These are phyloP conservation scores for Patiria pectinifera DNA, from an alignment of 53 echinoderm and acorn worm species.

Conservation along the genomic window DNA sequence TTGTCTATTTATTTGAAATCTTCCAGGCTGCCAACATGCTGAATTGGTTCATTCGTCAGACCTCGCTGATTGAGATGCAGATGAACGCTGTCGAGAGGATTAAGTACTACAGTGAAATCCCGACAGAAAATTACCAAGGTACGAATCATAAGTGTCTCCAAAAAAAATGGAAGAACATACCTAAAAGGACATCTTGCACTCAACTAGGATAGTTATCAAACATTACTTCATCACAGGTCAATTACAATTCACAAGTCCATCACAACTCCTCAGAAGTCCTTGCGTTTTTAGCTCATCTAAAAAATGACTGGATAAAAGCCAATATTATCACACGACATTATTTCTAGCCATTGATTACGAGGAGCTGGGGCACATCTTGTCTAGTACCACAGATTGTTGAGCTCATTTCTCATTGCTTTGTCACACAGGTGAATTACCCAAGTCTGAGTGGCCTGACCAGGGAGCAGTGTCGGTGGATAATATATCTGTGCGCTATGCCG, in stretches of 20 bases:
- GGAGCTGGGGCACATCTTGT: background rate
- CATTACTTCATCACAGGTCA: too few relatives aligned
- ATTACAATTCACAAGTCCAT: too few relatives aligned
- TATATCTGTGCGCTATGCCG: constrained; percentile 54
- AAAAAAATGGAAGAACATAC: background rate
- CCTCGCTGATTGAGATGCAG: constrained; percentile 55
- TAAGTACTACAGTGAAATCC: constrained; percentile 58
- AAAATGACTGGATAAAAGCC: too few relatives aligned
- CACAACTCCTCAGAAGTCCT: too few relatives aligned
- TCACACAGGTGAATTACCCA: constrained; percentile 12
- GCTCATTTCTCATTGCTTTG: background rate
- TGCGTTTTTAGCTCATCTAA: too few relatives aligned
- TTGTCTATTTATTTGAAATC: background rate
- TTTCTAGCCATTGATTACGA: too few relatives aligned
- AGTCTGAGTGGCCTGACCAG: constrained; percentile 29
- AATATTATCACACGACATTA: too few relatives aligned
- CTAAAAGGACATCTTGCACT: too few relatives aligned
- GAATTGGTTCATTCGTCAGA: constrained; percentile 44
- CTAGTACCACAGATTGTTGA: background rate
- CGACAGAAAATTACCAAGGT: constrained; percentile 67
- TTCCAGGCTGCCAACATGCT: constrained; percentile 2
- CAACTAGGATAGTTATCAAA: too few relatives aligned
- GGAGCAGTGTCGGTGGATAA: constrained; percentile 44
- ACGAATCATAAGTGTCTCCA: background rate
- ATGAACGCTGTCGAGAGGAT: constrained; percentile 73